These are phyloP conservation scores for Odontamblyopus rebecca DNA, from an alignment of 2,797 vertebrate species.

Conservation along the genomic window DNA sequence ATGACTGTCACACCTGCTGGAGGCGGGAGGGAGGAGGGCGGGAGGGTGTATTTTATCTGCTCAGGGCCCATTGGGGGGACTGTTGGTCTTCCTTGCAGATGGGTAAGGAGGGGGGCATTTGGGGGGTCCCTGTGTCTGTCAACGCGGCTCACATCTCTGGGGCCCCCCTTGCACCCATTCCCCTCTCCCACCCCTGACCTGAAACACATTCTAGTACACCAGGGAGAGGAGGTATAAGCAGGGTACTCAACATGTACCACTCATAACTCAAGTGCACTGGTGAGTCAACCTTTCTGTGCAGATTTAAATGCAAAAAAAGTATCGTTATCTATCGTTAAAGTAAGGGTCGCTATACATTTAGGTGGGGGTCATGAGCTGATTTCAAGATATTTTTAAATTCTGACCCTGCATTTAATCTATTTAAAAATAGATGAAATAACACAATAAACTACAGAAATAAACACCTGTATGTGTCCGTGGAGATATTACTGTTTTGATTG, in stretches of 20 bases:
- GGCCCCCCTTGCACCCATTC: slow-evolving; percentile 57
- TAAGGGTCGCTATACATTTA: too few relatives aligned
- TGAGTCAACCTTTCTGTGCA: too few relatives aligned
- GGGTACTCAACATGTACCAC: slow-evolving; percentile 37
- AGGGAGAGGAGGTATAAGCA: slow-evolving; percentile 40
- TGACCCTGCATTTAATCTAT: too few relatives aligned
- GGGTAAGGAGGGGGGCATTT: slow-evolving; percentile 53
- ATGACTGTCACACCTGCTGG: slow-evolving; percentile 81
- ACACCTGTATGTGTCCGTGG: too few relatives aligned
- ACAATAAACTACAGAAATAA: too few relatives aligned
- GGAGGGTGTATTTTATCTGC: slow-evolving; percentile 81
- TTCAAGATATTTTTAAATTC: too few relatives aligned
- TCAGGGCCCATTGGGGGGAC: slow-evolving; percentile 74
- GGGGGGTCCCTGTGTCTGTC: slow-evolving; percentile 77
- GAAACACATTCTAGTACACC: slow-evolving; percentile 57
- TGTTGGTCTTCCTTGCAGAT: slow-evolving; percentile 72
- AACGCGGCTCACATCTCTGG: slow-evolving; percentile 67
- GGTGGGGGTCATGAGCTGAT: too few relatives aligned
- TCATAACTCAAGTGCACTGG: slow-evolving; percentile 20
- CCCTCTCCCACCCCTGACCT: slow-evolving; percentile 51
- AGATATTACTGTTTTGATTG: too few relatives aligned
- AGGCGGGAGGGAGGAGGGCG: slow-evolving; percentile 80
- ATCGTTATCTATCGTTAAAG: too few relatives aligned
- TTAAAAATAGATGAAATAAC: too few relatives aligned
- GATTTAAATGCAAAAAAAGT: too few relatives aligned